Evolutionary conservation across 2,113 vertebrate species (phyloP).

Genomic region (Brienomyrus brachyistius): DNA sequence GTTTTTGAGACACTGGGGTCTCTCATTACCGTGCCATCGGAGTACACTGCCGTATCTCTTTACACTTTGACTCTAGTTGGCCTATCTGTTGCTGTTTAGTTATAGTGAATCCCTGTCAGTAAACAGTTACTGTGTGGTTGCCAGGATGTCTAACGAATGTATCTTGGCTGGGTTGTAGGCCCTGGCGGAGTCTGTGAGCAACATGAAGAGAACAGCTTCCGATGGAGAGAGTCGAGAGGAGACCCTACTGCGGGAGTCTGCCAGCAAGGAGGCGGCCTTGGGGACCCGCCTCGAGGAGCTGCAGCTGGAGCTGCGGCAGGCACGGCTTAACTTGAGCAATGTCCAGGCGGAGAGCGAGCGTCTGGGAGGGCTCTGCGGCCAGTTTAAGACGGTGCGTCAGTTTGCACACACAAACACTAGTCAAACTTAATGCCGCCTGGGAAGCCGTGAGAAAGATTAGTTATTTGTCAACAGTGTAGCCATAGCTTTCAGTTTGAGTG

Average conservation of each 20-base stretch:
- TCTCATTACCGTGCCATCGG: background rate
- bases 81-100: background rate
- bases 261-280: slow-evolving; percentile 69
- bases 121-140: background rate
- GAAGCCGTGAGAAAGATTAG: background rate
- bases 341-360: slow-evolving; percentile 63
- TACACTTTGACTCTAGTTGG: background rate
- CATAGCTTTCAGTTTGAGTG: background rate
- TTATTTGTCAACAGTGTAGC: background rate
- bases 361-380: slow-evolving; percentile 46
- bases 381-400: slow-evolving; percentile 62
- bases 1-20: background rate
- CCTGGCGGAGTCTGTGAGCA: slow-evolving; percentile 68
- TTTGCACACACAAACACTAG: background rate
- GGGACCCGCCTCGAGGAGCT: slow-evolving; percentile 63
- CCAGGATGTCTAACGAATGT: background rate
- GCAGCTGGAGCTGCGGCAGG: slow-evolving; percentile 64
- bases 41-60: background rate
- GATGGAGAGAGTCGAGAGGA: slow-evolving; percentile 74
- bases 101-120: background rate
- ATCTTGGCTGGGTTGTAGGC: slow-evolving; percentile 50
- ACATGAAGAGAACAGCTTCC: slow-evolving; percentile 66
- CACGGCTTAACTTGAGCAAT: slow-evolving; percentile 56
- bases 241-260: slow-evolving; percentile 65
- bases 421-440: background rate